These are phyloP conservation scores for Catamblyrhynchus diadema DNA, from an alignment of 2,797 vertebrate genomes.

Conservation along the genomic window DNA sequence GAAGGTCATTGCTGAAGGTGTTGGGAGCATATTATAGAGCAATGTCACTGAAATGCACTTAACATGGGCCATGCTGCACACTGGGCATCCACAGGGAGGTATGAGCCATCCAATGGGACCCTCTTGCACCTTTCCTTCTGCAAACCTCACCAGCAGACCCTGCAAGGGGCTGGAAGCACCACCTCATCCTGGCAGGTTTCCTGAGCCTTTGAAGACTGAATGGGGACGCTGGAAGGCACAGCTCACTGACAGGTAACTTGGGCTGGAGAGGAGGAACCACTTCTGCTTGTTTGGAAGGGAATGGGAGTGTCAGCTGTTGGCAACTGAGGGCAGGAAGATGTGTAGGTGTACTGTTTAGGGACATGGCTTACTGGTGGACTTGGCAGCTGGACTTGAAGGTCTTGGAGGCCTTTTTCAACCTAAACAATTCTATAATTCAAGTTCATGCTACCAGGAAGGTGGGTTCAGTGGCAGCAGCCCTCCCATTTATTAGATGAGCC, in stretches of 20 bases:
- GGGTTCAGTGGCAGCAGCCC: accelerated
- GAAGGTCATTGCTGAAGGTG: background rate
- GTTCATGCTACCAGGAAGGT: background rate
- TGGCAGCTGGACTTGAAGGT: background rate
- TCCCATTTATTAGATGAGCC: background rate
- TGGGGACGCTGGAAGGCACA: background rate
- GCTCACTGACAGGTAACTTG: background rate
- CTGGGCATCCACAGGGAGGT: accelerated
- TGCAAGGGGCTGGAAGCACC: background rate
- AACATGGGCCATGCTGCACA: accelerated
- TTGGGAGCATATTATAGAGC: background rate
- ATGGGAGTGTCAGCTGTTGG: background rate
- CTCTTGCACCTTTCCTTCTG: background rate
- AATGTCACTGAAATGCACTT: background rate
- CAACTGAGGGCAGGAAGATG: accelerated
- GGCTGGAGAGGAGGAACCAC: background rate
- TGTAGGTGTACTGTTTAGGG: background rate
- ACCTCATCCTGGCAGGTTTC: background rate
- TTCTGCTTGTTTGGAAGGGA: background rate
- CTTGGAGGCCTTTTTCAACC: background rate
- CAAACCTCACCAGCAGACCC: background rate
- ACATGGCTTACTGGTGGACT: background rate
- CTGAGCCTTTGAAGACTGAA: background rate
- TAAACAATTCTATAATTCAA: background rate
- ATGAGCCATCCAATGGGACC: background rate